Conservation (phyloP, 1,140 invertebrate genomes). For the Himalopsyche phryganea region DNA sequence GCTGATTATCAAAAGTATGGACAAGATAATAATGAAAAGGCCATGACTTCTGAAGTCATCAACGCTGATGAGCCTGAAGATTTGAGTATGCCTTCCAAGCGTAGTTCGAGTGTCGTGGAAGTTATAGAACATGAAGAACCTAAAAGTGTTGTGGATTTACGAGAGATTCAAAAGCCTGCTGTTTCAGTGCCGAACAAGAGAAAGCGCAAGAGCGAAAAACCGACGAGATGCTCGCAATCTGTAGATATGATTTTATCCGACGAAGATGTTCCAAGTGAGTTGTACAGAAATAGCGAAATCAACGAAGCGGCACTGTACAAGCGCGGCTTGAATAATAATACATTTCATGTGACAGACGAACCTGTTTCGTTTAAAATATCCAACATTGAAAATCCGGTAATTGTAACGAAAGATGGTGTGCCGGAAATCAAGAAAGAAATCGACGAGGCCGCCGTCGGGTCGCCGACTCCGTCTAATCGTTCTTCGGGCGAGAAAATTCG, state of each 20-base stretch:
- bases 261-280: constrained; percentile 54
- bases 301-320: constrained; percentile 33
- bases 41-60: constrained; percentile 34
- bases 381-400: constrained; percentile 41
- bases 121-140: constrained; percentile 51
- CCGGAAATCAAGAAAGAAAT: constrained; percentile 23
- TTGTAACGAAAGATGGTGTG: neutral
- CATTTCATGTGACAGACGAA: constrained; percentile 42
- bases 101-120: constrained; percentile 51
- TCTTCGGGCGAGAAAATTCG: constrained; percentile 47
- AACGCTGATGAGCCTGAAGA: constrained; percentile 60
- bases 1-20: constrained; percentile 37
- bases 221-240: constrained; percentile 73
- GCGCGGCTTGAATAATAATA: constrained; percentile 39
- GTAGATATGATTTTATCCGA: constrained; percentile 60
- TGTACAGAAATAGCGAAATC: constrained; percentile 44
- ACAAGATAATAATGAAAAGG: constrained; percentile 38
- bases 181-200: constrained; percentile 58
- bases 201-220: constrained; percentile 86
- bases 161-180: constrained; percentile 43
- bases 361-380: constrained; percentile 60
- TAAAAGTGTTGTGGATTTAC: constrained; percentile 54
- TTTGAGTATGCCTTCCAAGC: constrained; percentile 63
- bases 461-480: constrained; percentile 35
- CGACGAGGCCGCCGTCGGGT: constrained; percentile 6